phyloP scores from a whole-genome alignment of 2,797 vertebrate genomes.

The Gallinago stenura region DNA sequence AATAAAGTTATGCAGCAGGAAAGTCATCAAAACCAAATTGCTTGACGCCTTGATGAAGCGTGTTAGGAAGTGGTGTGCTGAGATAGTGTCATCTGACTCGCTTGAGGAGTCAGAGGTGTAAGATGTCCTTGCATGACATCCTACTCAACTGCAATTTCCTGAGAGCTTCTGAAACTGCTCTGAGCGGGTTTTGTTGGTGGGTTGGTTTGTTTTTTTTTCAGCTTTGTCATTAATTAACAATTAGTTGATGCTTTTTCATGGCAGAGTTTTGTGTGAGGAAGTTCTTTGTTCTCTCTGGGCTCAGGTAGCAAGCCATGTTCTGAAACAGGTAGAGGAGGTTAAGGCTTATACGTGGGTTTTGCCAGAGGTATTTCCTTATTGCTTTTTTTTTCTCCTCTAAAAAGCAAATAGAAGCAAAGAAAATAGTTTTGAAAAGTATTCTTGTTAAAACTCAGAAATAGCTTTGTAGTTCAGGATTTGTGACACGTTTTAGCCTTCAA shows the following conservation, averaged over 20 bases:
- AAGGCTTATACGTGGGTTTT: not conserved
- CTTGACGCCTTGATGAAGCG: not conserved
- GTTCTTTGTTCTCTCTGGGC: not conserved
- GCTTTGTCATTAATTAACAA: not conserved
- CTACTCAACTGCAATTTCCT: not conserved
- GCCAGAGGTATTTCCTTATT: not conserved
- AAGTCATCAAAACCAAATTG: not conserved
- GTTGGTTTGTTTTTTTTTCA: not conserved
- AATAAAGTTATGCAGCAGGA: not conserved
- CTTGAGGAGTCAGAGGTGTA: constrained; percentile 16
- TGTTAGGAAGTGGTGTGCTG: not conserved
- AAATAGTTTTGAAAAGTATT: not conserved
- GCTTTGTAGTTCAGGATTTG: not conserved
- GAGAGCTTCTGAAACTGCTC: not conserved
- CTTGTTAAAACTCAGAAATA: not conserved
- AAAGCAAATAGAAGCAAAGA: not conserved
- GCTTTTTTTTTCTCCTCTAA: not conserved
- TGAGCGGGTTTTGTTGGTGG: not conserved
- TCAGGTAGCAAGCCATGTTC: not conserved
- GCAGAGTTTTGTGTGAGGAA: not conserved
- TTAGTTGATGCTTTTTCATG: not conserved
- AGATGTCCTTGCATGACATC: constrained; percentile 17
- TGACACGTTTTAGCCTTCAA: not conserved
- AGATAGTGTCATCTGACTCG: not conserved
- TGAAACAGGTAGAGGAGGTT: not conserved